Conservation (phyloP, 2,113 vertebrate genomes). For the Choloepus hoffmanni region DNA sequence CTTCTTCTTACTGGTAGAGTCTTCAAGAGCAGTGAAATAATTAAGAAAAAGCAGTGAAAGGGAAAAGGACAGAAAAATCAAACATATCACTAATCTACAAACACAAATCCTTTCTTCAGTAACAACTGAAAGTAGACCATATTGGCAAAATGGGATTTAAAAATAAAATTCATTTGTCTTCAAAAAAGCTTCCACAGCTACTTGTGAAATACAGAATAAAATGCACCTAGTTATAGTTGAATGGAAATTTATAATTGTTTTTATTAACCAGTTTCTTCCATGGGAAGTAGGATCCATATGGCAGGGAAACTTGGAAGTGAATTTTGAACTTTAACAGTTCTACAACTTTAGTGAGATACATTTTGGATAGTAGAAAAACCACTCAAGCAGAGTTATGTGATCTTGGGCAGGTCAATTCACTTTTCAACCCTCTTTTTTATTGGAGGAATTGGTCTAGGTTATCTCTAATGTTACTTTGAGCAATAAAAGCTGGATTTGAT, state of each 20-base stretch:
- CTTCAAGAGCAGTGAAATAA: background rate
- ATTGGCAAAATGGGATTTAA: background rate
- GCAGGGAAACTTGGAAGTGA: background rate
- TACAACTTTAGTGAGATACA: background rate
- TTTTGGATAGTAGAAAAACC: background rate
- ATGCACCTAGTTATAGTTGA: background rate
- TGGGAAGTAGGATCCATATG: background rate
- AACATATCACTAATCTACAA: background rate
- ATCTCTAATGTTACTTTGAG: background rate
- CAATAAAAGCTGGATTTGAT: background rate
- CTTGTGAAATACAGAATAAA: background rate
- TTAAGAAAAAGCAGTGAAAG: background rate
- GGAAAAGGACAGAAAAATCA: background rate
- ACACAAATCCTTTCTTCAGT: background rate
- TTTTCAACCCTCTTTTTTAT: background rate
- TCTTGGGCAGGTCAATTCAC: no score
- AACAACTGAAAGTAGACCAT: background rate
- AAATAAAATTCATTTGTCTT: background rate
- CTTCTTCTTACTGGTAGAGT: background rate
- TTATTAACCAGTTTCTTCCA: conserved; percentile 14
- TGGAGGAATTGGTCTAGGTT: background rate
- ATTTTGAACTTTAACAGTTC: background rate
- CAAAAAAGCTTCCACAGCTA: background rate
- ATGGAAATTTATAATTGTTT: background rate
- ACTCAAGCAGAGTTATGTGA: background rate